Conservation (phyloP, 1,140 invertebrate species). For the Aethina tumida region DNA sequence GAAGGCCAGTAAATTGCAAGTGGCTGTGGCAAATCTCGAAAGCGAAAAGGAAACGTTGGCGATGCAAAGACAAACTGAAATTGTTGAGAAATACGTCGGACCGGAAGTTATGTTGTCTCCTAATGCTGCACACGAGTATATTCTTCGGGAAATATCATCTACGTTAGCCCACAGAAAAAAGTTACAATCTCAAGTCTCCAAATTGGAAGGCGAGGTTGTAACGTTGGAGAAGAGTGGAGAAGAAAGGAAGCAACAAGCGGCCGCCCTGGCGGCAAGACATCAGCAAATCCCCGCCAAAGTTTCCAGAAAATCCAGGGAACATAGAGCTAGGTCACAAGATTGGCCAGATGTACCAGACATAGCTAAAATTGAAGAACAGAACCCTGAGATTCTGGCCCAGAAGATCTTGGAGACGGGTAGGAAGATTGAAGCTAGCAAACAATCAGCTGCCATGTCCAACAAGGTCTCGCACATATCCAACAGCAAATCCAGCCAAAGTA, state of each 20-base stretch:
- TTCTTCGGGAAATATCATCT: slow-evolving; percentile 74
- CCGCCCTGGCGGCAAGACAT: slow-evolving; percentile 22
- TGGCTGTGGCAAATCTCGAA: slow-evolving; percentile 61
- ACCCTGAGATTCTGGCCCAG: slow-evolving; percentile 78
- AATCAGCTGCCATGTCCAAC: slow-evolving; percentile 27
- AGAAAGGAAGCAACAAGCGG: slow-evolving; percentile 47
- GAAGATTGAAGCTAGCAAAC: slow-evolving; percentile 74
- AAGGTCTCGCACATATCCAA: slow-evolving; percentile 17
- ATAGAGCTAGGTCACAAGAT: slow-evolving; percentile 70
- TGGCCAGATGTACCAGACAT: slow-evolving; percentile 85
- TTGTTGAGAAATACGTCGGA: slow-evolving; percentile 51
- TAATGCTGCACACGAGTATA: slow-evolving; percentile 61
- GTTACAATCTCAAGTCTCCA: slow-evolving; percentile 64
- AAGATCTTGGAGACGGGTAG: slow-evolving; percentile 82
- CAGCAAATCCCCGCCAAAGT: slow-evolving; percentile 20
- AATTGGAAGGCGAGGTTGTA: slow-evolving; percentile 64
- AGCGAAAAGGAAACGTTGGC: slow-evolving; percentile 60
- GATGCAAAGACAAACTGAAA: slow-evolving; percentile 55
- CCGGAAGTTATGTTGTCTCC: slow-evolving; percentile 47
- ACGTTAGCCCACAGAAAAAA: slow-evolving; percentile 72
- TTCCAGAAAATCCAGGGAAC: slow-evolving; percentile 56
- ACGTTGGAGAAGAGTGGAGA: slow-evolving; percentile 60
- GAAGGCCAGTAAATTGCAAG: slow-evolving; percentile 71
- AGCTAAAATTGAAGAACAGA: slow-evolving; percentile 83
- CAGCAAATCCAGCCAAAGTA: slow-evolving; percentile 11